Percentiles rank a stretch among this genome's conserved stretches.
These are phyloP conservation scores for Colinus virginianus DNA, from an alignment of 2,113 vertebrate genomes.

Conservation along the genomic window DNA sequence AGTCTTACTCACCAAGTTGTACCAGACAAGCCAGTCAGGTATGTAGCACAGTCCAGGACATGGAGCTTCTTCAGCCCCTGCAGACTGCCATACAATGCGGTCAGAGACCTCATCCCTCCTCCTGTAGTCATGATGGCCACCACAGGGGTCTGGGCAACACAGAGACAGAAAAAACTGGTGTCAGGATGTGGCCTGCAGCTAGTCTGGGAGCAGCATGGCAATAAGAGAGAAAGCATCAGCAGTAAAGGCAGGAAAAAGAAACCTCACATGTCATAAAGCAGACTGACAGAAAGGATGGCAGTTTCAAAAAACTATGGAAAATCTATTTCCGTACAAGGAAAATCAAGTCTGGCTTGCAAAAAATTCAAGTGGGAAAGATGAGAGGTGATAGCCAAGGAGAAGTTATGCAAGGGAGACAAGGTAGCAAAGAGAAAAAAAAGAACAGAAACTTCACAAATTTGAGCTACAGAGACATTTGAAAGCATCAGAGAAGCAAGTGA, in stretches of 20 bases:
- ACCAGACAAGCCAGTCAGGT: constrained; percentile 88
- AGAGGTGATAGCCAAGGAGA: neutral
- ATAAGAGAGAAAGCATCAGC: neutral
- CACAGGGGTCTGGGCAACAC: constrained; percentile 76
- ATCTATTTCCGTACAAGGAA: neutral
- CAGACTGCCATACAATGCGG: constrained; percentile 81
- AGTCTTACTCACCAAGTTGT: constrained; percentile 85
- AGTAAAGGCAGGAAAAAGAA: neutral
- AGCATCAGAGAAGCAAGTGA: neutral
- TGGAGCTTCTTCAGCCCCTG: constrained; percentile 81
- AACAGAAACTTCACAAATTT: neutral
- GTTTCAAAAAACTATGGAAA: neutral
- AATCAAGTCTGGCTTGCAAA: neutral
- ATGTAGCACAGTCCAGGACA: constrained; percentile 82
- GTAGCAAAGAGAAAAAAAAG: neutral
- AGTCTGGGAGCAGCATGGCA: neutral
- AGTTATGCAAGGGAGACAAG: neutral
- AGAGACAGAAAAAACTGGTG: rapidly evolving
- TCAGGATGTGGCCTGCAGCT: rapidly evolving
- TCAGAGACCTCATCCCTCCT: constrained; percentile 87
- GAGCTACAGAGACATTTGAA: neutral
- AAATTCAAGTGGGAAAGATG: neutral
- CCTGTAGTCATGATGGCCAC: constrained; percentile 88
- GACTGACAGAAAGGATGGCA: neutral
- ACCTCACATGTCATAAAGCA: neutral